Percentiles rank a stretch among this genome's conserved stretches.
These are phyloP conservation scores for Prionailurus bengalensis DNA, from an alignment of 2,113 vertebrate genomes.

Conservation along the genomic window DNA sequence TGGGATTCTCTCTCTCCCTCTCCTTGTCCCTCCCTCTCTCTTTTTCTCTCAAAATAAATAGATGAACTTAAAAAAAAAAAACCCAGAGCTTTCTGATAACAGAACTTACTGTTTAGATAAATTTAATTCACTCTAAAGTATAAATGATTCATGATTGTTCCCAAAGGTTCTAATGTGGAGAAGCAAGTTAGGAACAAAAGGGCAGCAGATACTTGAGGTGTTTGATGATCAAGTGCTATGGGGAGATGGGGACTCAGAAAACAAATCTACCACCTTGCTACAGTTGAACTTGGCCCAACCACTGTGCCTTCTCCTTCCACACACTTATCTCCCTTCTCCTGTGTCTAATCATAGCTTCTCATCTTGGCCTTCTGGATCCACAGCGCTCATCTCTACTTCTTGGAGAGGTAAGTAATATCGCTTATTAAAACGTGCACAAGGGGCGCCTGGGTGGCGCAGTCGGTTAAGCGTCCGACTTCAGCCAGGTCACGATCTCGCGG, in stretches of 20 bases:
- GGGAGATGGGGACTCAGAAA: background rate
- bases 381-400: background rate
- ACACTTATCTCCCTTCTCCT: background rate
- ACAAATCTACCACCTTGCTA: background rate
- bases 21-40: too few species aligned
- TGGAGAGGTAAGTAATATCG: background rate
- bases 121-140: background rate
- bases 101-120: constrained; percentile 25
- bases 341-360: background rate
- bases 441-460: too few species aligned
- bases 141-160: background rate
- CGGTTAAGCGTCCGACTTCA: too few species aligned
- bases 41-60: too few species aligned
- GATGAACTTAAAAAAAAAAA: too few species aligned
- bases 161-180: background rate
- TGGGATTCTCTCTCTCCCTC: too few species aligned
- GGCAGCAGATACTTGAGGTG: background rate
- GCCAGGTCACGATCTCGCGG: too few species aligned
- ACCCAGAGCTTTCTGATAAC: background rate
- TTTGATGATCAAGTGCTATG: background rate
- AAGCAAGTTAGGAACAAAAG: background rate
- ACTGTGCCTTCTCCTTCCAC: background rate
- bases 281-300: background rate
- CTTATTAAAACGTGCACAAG: background rate
- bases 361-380: background rate